Conservation (phyloP, 2,113 vertebrate species). For the Piliocolobus tephrosceles region DNA sequence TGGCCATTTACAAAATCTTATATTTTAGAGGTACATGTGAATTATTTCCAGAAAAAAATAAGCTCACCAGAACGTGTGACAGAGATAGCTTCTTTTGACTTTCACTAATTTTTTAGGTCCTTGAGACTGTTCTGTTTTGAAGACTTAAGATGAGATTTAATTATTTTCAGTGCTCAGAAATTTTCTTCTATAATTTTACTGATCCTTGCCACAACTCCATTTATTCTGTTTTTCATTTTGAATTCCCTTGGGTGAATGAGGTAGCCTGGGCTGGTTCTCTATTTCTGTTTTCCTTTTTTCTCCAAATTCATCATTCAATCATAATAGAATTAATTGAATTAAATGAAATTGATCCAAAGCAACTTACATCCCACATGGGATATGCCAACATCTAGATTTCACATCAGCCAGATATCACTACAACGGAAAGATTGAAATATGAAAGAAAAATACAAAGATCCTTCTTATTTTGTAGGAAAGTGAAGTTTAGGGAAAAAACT, state of each 20-base stretch:
- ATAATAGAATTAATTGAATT: slow-evolving; percentile 33
- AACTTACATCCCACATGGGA: not conserved
- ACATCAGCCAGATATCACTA: not conserved
- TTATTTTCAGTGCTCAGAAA: not conserved
- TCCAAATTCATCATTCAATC: slow-evolving; percentile 1
- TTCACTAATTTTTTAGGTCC: not conserved
- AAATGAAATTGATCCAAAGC: slow-evolving; percentile 5
- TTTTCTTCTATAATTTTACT: not conserved
- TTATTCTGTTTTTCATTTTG: not conserved
- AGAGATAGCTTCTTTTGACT: not conserved
- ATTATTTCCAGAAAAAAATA: not conserved
- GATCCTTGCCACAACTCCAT: not conserved
- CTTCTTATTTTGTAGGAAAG: not conserved
- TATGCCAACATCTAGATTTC: not conserved
- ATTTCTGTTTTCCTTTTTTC: not conserved
- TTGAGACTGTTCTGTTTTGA: not conserved
- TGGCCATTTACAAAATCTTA: not conserved
- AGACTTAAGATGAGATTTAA: not conserved
- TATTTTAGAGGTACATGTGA: not conserved
- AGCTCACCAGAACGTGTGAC: not conserved
- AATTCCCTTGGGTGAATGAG: not conserved
- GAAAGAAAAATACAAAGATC: not conserved
- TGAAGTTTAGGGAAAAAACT: not conserved
- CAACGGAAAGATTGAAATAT: not conserved
- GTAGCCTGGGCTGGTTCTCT: not conserved